Evolutionary conservation across 2,888 invertebrate genomes (phyloP), one percentile per base, ranked within the genome.

Genomic region (Anorthoa munda): DNA sequence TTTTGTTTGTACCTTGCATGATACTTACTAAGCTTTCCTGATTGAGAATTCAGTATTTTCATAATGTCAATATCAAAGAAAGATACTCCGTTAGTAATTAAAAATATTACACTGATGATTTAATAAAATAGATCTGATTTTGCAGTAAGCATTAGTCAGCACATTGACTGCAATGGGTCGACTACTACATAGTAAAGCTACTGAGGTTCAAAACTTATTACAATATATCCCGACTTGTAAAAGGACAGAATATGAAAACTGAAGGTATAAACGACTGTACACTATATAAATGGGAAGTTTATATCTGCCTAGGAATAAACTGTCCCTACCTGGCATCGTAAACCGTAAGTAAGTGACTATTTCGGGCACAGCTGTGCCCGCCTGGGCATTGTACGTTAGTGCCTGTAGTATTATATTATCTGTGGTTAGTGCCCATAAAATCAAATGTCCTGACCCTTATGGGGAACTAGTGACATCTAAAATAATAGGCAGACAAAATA

Each of bases 281-380:
- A 18, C 39, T 26, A 61, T 31, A 23, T 13, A 69, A 61, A 50
- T 9, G 45, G 18, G 13, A 56, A 77, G 45, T 77, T 60, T 75
- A 68, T 55, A 15, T 51, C 53, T n/a, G 50, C 1, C 45, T 18
- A 51, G 21, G 26, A 50, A 71, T 53, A 71, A 23, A 71, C 55
- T 55, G 51, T 21, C 53, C 23, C 45, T 26, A 67, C 76, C 60
- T 67, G n/a, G 13, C 4, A 1, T 72, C 77, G 45, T 77, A 71
- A 77, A 61, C 15, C 7, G 45, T 65, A 26, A 55, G 60, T 67
- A 75, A 66, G 66, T 55, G 66, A 60, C 15, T 60, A 50, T 23
- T 66, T 75, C 15, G 21, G 48, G 13, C 48, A 2, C 75, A 75
- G 76, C 76, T 75, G 76, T 12, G 39, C 12, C 50, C 48, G 13